Base-by-base conservation (phyloP, 2,797 vertebrate genomes). In the Anableps anableps region DNA sequence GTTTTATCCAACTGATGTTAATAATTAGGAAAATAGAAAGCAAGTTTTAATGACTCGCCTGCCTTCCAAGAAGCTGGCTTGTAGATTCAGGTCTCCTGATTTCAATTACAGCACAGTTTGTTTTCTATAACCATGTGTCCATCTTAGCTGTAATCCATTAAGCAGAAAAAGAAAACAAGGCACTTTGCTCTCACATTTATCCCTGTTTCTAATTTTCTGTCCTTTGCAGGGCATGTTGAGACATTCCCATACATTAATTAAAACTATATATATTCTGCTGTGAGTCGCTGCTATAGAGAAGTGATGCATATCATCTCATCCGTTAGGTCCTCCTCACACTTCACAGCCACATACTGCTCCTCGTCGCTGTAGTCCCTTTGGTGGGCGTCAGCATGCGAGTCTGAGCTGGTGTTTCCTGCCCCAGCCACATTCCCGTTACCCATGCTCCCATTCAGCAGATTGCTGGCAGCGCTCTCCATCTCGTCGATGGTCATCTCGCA, bases 281-380 rank as follows among this genome's bases (percentile, higher is more conserved):
- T 83, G 70, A 84, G 91, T 85, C 88, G 87, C 89, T 95, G 96
- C 97, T 99, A 99, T 97, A 99, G 97, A 78, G 96, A 97, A 23
- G 98, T 98, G 91, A 99, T 96, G 95, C 97, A 98, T 91, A 99
- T 98, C 96, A 99, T 99, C 94, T 99, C 98, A 72, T 99, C 98
- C 1, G 96, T 96, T 85, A 99, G 96, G 93, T 99, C 99, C 93
- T 99, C 98, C 91, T 99, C 98, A 0, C 96, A 96, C 90, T 92
- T 96, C 86, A 92, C 93, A 21, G 81, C 79, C 36, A 88, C 89
- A 71, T 97, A 97, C 0, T 95, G 95, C 89, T 99, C 99, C 86
- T 99, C 98, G 0, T 99, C 98, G 0, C 98, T 99, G 94, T 97
- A 98, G 89, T 98, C 97, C 88, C 95, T 94, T 77, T 92, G 92